Conservation (phyloP, 2,113 vertebrate genomes). For the Orientallactaga bullata region DNA sequence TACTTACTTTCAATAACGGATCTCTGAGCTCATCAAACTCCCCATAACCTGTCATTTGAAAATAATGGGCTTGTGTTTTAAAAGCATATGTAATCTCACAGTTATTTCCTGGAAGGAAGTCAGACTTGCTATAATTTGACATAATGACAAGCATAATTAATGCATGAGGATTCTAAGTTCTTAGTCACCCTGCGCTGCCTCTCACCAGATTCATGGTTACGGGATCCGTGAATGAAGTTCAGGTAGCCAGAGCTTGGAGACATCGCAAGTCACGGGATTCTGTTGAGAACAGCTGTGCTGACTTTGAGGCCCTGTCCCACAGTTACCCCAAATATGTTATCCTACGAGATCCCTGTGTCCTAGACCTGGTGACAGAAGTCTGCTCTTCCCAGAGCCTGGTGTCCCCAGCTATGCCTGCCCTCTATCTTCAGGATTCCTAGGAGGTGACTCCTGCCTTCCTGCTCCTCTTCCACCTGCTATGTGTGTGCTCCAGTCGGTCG, state of each 20-base stretch:
- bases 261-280: background rate
- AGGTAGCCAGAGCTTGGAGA: background rate
- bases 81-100: conserved; percentile 52
- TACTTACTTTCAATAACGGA: conserved; percentile 65
- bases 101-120: conserved; percentile 68
- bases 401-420: fast-evolving
- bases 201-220: conserved; percentile 6
- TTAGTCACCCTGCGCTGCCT: background rate
- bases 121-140: conserved; percentile 26
- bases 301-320: background rate
- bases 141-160: conserved; percentile 68
- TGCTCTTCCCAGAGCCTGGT: background rate
- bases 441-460: background rate
- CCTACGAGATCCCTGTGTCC: background rate
- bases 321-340: no score
- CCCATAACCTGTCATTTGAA: conserved; percentile 51
- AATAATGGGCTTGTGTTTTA: conserved; percentile 63
- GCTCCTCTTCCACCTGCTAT: background rate
- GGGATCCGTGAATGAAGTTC: background rate
- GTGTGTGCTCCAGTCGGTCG: fast-evolving
- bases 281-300: background rate
- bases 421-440: fast-evolving
- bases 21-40: conserved; percentile 47
- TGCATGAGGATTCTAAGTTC: conserved; percentile 17
- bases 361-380: background rate